Evolutionary conservation across 2,797 vertebrate genomes (phyloP), one percentile per base, ranked within the genome.

Genomic region (Lepus townsendii): DNA sequence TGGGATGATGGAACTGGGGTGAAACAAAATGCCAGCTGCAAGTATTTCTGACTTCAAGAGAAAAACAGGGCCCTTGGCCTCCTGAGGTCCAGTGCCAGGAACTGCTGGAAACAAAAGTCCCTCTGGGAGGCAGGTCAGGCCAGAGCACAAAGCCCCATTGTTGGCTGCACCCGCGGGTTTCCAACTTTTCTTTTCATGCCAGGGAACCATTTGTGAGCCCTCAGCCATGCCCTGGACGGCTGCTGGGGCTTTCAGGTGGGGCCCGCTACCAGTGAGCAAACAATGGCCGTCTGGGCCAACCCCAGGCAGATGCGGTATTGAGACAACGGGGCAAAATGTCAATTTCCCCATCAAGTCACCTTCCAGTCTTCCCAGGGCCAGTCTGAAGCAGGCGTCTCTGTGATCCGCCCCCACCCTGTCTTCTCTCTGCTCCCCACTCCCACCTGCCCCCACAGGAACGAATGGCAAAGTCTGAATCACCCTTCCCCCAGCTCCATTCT

Each of bases 61-160:
- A 92, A 75, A 93, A 62, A n/a, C 92, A 90, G 82, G 69, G 83
- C 79, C 26, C 0, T 35, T 75, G 85, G 90, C 78, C 95, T 94
- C 92, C 93, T 82, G 52, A 95, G 68, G 90, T 71, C 93, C 79
- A 11, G 93, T 93, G 95, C 93, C 96, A 97, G 95, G 76, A 96
- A 87, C 11, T 90, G 88, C 6, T 68, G 47, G 76, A 94, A 96
- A 97, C 96, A 93, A 97, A 97, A 92, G 92, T 65, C 85, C 54
- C 79, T 96, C 88, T 83, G 35, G 93, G 90, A 90, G 90, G 68
- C 94, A 91, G 85, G 96, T 93, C 93, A 75, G 86, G 86, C 52
- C 0, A 35, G 19, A 83, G 72, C 95, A 97, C 96, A 97, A 97
- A 96, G 96, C 92, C 75, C 90, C 95, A 95, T 96, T 97, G 97